Conservation (phyloP, 1,140 invertebrate species). For the Drosophila rufa region DNA sequence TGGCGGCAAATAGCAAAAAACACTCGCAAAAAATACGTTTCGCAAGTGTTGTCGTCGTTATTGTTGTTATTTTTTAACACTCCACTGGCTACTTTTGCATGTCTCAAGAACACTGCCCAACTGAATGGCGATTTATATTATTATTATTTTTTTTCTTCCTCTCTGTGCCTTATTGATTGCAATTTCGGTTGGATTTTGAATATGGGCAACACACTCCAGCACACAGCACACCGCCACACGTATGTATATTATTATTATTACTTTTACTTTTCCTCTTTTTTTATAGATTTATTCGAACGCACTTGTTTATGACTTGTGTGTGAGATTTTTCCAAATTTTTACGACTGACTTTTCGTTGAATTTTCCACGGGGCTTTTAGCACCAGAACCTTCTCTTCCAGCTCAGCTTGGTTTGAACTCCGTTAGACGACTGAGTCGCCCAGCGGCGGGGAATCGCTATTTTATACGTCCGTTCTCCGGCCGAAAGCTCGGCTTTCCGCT, state of each 20-base stretch:
- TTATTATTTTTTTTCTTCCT: conserved; percentile 7
- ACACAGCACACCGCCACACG: conserved; percentile 18
- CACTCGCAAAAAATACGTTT: conserved; percentile 50
- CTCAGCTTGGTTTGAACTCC: conserved; percentile 68
- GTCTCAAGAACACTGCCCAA: conserved; percentile 65
- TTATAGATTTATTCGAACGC: conserved; percentile 19
- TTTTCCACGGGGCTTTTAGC: conserved; percentile 32
- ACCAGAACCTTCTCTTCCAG: conserved; percentile 62
- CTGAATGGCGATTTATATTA: conserved; percentile 26
- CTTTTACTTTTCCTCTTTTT: conserved; percentile 6
- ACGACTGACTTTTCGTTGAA: conserved; percentile 30
- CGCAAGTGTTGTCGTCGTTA: conserved; percentile 41
- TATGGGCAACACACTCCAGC: conserved; percentile 17
- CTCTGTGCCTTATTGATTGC: conserved; percentile 29
- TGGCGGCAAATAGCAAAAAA: conserved; percentile 42
- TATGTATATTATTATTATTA: conserved; percentile 13
- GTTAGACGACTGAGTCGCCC: conserved; percentile 76
- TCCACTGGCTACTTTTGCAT: conserved; percentile 66
- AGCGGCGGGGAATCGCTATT: conserved; percentile 58
- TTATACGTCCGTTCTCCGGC: conserved; percentile 61
- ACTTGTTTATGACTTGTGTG: conserved; percentile 58
- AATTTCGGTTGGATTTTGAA: conserved; percentile 30
- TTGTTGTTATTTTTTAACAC: conserved; percentile 63
- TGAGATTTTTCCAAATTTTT: conserved; percentile 32
- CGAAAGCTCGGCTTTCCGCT: conserved; percentile 69